Conservation (phyloP, 1,140 invertebrate genomes). For the Agraylea sexmaculata region DNA sequence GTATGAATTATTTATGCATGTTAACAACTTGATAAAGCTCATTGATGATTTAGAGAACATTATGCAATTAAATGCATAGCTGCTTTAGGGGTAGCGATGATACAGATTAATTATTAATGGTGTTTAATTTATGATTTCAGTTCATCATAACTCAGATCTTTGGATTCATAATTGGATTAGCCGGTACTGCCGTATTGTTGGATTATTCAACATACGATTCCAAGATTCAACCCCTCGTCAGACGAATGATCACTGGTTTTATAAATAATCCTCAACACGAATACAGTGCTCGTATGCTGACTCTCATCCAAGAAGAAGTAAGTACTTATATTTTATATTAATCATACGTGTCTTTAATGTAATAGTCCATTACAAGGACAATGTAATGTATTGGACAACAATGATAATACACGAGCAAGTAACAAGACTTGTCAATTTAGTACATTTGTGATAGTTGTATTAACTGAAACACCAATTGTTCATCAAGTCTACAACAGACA, state of each 20-base stretch:
- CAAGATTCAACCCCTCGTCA: constrained; percentile 60
- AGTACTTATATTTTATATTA: constrained; percentile 27
- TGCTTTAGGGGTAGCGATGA: too few species aligned
- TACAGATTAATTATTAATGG: too few species aligned
- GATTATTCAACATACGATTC: constrained; percentile 70
- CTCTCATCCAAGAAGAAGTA: constrained; percentile 77
- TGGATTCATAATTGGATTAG: constrained; percentile 56
- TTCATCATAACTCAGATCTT: constrained; percentile 56
- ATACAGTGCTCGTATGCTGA: constrained; percentile 46
- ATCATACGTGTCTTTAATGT: background rate
- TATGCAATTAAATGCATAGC: too few species aligned
- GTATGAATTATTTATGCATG: too few species aligned
- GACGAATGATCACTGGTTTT: constrained; percentile 53
- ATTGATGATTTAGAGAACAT: too few species aligned
- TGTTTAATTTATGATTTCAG: constrained; percentile 38
- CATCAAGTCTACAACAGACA: too few species aligned
- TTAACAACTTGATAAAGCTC: too few species aligned
- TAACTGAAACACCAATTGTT: too few species aligned
- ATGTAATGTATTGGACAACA: too few species aligned
- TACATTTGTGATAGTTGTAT: too few species aligned
- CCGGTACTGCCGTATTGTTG: constrained; percentile 64
- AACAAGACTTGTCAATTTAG: too few species aligned
- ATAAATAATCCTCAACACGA: constrained; percentile 61
- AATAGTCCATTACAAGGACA: background rate
- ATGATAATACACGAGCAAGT: too few species aligned